These are phyloP conservation scores for Lateolabrax maculatus DNA, from an alignment of 2,797 vertebrate genomes.

Conservation along the genomic window DNA sequence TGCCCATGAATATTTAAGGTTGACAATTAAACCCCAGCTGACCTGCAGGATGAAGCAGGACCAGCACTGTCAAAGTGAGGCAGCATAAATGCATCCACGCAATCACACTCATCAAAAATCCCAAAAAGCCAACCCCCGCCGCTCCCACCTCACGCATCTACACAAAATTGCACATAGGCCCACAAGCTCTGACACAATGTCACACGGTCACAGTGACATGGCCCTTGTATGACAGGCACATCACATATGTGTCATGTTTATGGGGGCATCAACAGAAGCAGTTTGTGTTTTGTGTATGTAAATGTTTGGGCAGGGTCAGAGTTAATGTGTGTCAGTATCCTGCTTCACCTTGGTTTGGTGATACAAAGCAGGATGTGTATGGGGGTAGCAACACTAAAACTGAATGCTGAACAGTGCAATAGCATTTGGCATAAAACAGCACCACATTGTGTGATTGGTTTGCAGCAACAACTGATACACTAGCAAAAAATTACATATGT, in stretches of 20 bases:
- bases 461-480: not conserved
- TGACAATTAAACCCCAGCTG: constrained; percentile 87
- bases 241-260: constrained; percentile 79
- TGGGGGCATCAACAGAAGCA: constrained; percentile 59
- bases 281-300: constrained; percentile 78
- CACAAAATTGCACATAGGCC: constrained; percentile 44
- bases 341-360: constrained; percentile 71
- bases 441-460: not conserved
- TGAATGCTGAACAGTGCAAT: constrained; percentile 38
- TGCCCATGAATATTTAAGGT: constrained; percentile 88
- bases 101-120: constrained; percentile 52
- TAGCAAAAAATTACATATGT: not conserved
- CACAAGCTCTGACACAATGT: constrained; percentile 65
- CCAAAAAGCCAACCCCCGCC: constrained; percentile 30
- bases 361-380: constrained; percentile 43
- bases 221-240: constrained; percentile 63
- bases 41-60: constrained; percentile 76
- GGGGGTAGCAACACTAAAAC: constrained; percentile 23
- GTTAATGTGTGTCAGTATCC: constrained; percentile 75
- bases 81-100: constrained; percentile 59
- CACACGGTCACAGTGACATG: constrained; percentile 62
- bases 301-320: constrained; percentile 77
- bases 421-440: constrained; percentile 11
- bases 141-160: not conserved
- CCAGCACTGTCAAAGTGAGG: constrained; percentile 68